Base-by-base conservation (phyloP, 2,888 invertebrate genomes). In the Schizaphis graminum region DNA sequence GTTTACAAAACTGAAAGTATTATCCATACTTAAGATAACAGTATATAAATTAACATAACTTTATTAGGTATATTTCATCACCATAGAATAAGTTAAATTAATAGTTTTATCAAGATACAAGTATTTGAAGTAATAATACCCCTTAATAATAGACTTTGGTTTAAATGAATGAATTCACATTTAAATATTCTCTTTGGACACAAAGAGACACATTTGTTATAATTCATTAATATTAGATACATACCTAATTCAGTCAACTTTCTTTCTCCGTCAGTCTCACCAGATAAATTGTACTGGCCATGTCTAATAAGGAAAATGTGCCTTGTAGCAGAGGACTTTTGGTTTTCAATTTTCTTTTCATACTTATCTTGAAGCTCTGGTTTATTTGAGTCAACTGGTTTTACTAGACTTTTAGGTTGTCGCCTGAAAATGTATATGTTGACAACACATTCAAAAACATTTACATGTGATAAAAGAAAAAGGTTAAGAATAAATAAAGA, bases 281-380 rank as follows among this genome's bases (percentile, higher is more conserved):
- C 98, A 24, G 97, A 96, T 85, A 97, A 96, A 95, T 98, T 97
- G 96, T 99, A 99, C 96, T 99, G 99, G 0, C 99, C 99, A 96
- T 99, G 99, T 85, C 99, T 97, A 94, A 99, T 98, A 35, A 99
- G 96, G 95, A 99, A 97, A 92, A 99, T 96, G 96, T 99, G 98
- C n/a, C 99, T 96, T 0, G 97, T 96, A 0, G 97, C 97, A 95
- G 96, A 96, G 0, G 97, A 96, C 95, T 96, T 97, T 0, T 96
- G 96, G 94, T 97, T 97, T 95, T 97, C 97, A 56, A 97, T 95
- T 94, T 97, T 96, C 95, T 97, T 97, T 95, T 98, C 97, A 94
- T 96, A 97, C 92, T 97, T 96, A 95, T 98, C 98, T 85, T 98
- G 97, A 94, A 97, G 97, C 3, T 84, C 57, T 44, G 95, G 95